Percentiles rank a stretch among this genome's conserved stretches.
phyloP scores from a whole-genome alignment of 2,797 vertebrate species.

The Betta splendens region DNA sequence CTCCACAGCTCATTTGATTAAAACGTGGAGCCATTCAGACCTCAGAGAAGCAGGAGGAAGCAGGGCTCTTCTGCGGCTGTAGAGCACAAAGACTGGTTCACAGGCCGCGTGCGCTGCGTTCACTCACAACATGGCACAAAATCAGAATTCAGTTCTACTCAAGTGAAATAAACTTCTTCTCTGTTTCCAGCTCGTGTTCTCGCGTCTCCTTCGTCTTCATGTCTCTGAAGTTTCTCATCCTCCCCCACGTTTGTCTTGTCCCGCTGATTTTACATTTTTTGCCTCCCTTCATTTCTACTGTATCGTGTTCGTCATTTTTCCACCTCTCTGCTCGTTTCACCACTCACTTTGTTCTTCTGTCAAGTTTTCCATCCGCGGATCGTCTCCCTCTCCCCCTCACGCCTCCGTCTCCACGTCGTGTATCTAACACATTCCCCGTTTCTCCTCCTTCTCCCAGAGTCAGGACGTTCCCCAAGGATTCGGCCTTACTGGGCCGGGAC shows the following conservation, averaged over 20 bases:
- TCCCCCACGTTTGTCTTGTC: conserved; percentile 7
- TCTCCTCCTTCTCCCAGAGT: conserved; percentile 77
- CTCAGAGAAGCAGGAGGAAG: too few species aligned
- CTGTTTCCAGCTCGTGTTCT: neutral
- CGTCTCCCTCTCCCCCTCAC: conserved; percentile 59
- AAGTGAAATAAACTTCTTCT: neutral
- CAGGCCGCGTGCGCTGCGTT: too few species aligned
- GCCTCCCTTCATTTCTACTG: conserved; percentile 14
- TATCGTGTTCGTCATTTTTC: conserved; percentile 14
- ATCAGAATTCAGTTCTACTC: too few species aligned
- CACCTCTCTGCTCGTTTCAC: neutral
- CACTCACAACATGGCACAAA: too few species aligned
- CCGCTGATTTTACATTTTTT: conserved; percentile 8
- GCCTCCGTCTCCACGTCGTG: neutral
- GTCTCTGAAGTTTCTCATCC: conserved; percentile 17
- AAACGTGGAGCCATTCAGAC: too few species aligned
- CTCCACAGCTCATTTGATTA: too few species aligned
- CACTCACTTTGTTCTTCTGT: conserved; percentile 17
- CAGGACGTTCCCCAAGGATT: conserved; percentile 90
- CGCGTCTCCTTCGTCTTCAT: neutral
- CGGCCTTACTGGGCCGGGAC: conserved; percentile 87
- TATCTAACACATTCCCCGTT: conserved; percentile 6
- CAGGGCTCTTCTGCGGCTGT: too few species aligned
- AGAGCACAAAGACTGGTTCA: too few species aligned
- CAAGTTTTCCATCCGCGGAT: conserved; percentile 7